phyloP scores from a whole-genome alignment of 2,888 invertebrate species.

The Choristoneura rosaceana region DNA sequence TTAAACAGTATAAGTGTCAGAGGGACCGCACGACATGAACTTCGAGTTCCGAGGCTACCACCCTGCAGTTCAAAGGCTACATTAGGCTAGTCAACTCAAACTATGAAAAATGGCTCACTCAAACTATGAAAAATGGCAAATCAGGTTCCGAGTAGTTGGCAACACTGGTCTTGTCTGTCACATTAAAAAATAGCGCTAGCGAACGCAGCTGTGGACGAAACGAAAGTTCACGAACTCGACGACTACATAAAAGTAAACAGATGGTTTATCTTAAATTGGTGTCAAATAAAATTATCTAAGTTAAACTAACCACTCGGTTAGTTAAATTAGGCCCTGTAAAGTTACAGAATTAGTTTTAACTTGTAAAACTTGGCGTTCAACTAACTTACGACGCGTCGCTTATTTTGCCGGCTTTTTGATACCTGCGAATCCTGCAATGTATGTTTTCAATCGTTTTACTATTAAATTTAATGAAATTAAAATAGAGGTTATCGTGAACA shows the following conservation, averaged over 20 bases:
- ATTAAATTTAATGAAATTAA: not conserved
- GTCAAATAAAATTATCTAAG: constrained; percentile 29
- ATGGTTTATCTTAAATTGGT: constrained; percentile 35
- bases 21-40: too few relatives aligned
- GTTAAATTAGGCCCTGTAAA: not conserved
- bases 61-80: too few relatives aligned
- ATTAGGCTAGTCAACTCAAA: too few relatives aligned
- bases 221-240: not conserved
- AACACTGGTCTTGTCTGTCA: not conserved
- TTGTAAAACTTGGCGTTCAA: not conserved
- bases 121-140: too few relatives aligned
- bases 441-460: constrained; percentile 18
- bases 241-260: constrained; percentile 42
- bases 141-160: too few relatives aligned
- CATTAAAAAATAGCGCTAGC: too few relatives aligned
- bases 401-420: constrained; percentile 23
- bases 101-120: too few relatives aligned
- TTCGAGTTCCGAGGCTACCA: too few relatives aligned
- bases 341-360: not conserved
- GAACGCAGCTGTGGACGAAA: too few relatives aligned
- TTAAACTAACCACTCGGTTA: constrained; percentile 2
- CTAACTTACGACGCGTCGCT: not conserved
- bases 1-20: too few relatives aligned
- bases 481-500: not conserved
- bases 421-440: constrained; percentile 12